Conservation (phyloP, 2,888 invertebrate species). For the Isotomurus palustris region DNA sequence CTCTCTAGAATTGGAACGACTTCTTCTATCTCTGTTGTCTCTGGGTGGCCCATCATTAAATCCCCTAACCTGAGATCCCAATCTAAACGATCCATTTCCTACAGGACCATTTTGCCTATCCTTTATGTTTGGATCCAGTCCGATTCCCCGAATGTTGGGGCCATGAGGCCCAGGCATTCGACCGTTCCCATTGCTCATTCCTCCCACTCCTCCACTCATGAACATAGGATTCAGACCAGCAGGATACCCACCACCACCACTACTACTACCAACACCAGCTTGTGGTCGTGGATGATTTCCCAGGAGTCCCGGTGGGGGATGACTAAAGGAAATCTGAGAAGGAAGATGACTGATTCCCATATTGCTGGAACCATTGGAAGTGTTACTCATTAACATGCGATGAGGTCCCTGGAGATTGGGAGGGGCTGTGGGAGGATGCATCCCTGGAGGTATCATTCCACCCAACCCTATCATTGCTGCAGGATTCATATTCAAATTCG, state of each 20-base stretch:
- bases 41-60: slow-evolving; percentile 14
- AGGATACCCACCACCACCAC: background rate
- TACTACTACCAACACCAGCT: slow-evolving; percentile 9
- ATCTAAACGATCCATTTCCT: no score
- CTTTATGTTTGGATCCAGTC: slow-evolving; percentile 3
- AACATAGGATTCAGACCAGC: slow-evolving; percentile 5
- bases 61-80: slow-evolving; percentile 2
- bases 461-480: slow-evolving; percentile 2
- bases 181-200: slow-evolving; percentile 4
- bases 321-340: no score
- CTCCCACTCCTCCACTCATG: slow-evolving; percentile 1
- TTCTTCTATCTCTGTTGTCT: slow-evolving; percentile 23
- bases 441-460: no score
- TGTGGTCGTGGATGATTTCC: background rate
- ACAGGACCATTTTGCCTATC: background rate
- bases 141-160: background rate
- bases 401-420: background rate
- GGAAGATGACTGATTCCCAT: no score
- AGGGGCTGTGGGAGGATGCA: background rate
- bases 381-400: background rate
- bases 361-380: background rate
- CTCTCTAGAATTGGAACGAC: slow-evolving; percentile 37
- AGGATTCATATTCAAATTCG: no score
- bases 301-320: background rate
- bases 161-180: slow-evolving; percentile 9